A percentile compares a stretch with the other conserved stretches of the same genome.
These are phyloP conservation scores for Pangasius larnaudii DNA, from an alignment of 2,797 vertebrate genomes.

Conservation along the genomic window DNA sequence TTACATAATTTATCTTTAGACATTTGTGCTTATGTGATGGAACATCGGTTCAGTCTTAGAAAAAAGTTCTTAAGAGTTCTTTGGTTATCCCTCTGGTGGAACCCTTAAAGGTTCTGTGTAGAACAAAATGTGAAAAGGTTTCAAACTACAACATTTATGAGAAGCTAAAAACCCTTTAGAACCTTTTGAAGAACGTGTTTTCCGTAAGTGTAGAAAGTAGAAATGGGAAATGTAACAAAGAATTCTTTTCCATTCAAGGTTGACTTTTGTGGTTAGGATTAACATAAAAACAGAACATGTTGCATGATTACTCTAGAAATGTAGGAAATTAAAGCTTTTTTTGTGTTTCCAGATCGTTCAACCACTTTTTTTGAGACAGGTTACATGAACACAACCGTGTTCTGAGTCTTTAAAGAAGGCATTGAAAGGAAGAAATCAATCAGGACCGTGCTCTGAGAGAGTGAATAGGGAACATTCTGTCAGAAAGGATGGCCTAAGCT, in stretches of 20 bases:
- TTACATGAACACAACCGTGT: slow-evolving; percentile 19
- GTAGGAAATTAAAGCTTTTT: background rate
- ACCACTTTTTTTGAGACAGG: background rate
- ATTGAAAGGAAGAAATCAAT: slow-evolving; percentile 47
- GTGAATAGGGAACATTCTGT: slow-evolving; percentile 29
- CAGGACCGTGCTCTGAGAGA: slow-evolving; percentile 3
- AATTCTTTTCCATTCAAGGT: background rate
- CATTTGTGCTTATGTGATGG: background rate
- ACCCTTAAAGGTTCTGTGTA: background rate
- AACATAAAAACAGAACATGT: background rate
- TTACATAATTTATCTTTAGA: background rate
- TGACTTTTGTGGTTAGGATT: background rate
- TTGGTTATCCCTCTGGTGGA: background rate
- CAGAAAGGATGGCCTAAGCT: slow-evolving; percentile 39
- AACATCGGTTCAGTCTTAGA: too few species aligned
- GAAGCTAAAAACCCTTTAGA: background rate
- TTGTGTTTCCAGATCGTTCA: background rate
- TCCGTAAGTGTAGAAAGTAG: background rate
- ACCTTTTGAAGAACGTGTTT: background rate
- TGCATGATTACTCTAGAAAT: background rate
- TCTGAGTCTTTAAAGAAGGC: slow-evolving; percentile 23
- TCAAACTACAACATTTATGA: background rate
- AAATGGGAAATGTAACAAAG: background rate
- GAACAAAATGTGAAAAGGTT: background rate
- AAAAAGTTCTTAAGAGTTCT: background rate